Evolutionary conservation across 2,797 vertebrate genomes (phyloP).

Genomic region (Spatula clypeata): DNA sequence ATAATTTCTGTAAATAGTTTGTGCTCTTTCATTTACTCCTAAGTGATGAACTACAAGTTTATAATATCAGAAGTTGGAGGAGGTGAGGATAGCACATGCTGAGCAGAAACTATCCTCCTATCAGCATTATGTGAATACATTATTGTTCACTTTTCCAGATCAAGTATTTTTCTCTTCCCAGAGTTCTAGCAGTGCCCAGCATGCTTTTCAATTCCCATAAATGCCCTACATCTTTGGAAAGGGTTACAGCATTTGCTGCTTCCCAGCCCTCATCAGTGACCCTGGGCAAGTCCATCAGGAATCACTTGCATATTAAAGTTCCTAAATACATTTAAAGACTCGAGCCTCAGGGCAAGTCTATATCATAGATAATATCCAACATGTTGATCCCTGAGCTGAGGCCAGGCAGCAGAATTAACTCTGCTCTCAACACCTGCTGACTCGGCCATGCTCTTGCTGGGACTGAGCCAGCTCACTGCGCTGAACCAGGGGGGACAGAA

Average conservation of each 20-base stretch:
- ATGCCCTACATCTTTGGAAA: background rate
- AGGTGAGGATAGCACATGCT: fast-evolving
- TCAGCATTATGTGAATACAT: background rate
- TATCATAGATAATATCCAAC: background rate
- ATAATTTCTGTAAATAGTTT: background rate
- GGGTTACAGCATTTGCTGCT: background rate
- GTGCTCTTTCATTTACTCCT: background rate
- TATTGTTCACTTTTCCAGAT: background rate
- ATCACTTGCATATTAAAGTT: background rate
- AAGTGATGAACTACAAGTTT: background rate
- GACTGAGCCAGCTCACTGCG: background rate
- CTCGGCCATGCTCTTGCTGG: background rate
- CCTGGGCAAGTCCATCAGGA: background rate
- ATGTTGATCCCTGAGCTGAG: background rate
- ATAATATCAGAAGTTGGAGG: background rate
- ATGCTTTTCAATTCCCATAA: background rate
- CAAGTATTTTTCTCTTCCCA: background rate
- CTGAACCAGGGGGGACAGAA: fast-evolving
- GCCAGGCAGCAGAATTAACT: background rate
- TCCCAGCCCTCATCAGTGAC: background rate
- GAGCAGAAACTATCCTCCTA: background rate
- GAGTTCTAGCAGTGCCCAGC: background rate
- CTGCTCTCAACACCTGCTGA: background rate
- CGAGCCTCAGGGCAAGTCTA: background rate
- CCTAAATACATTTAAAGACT: background rate